These are phyloP conservation scores for Hyla sarda DNA, from an alignment of 2,113 vertebrate genomes.

Conservation along the genomic window DNA sequence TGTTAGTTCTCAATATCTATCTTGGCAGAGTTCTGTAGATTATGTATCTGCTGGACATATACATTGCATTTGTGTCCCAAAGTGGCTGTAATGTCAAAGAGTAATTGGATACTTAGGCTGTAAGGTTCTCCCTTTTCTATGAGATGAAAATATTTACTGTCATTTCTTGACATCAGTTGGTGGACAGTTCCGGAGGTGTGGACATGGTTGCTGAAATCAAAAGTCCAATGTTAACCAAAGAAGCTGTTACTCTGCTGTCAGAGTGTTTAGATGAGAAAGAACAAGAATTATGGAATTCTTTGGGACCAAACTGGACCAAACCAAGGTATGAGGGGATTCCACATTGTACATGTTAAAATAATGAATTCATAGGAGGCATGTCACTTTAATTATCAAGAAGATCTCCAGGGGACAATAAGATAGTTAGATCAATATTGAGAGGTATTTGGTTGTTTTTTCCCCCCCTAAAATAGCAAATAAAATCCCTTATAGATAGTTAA, in stretches of 20 bases:
- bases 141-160: neutral
- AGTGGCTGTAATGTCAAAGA: neutral
- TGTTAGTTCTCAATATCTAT: neutral
- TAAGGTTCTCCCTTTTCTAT: neutral
- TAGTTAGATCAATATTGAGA: neutral
- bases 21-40: too few relatives aligned
- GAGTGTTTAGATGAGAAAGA: slow-evolving; percentile 75
- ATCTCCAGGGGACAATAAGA: neutral
- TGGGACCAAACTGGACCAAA: slow-evolving; percentile 84
- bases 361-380: too few relatives aligned
- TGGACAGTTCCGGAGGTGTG: slow-evolving; percentile 81
- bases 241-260: slow-evolving; percentile 78
- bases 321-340: slow-evolving; percentile 66
- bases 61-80: neutral
- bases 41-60: neutral
- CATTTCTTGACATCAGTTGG: slow-evolving; percentile 72
- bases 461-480: too few relatives aligned
- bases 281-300: slow-evolving; percentile 77
- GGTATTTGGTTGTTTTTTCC: too few relatives aligned
- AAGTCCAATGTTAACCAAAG: slow-evolving; percentile 79
- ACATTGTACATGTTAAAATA: neutral
- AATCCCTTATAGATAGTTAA: too few relatives aligned
- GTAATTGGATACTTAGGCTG: neutral
- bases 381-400: neutral
- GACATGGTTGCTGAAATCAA: slow-evolving; percentile 73